These are phyloP conservation scores for Bombus pyrosoma DNA, from an alignment of 1,140 invertebrate genomes.

Conservation along the genomic window DNA sequence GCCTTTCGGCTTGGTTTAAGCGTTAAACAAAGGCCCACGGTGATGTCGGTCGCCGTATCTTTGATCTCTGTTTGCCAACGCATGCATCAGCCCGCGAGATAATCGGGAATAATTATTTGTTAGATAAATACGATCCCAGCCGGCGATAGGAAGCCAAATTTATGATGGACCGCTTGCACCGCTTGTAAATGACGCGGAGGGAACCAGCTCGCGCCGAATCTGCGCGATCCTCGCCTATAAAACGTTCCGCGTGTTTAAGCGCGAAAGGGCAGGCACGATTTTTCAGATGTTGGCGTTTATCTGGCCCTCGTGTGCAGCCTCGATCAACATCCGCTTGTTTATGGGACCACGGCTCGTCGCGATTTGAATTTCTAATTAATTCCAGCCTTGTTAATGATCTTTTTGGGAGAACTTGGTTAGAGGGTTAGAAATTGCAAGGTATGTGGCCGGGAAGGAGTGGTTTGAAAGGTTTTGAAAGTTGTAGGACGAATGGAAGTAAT, in stretches of 20 bases:
- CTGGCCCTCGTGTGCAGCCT: neutral
- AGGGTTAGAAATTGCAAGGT: neutral
- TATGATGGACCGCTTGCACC: constrained; percentile 71
- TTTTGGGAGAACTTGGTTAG: neutral
- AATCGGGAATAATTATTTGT: constrained; percentile 80
- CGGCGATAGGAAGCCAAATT: constrained; percentile 73
- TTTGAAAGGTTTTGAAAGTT: too few relatives aligned
- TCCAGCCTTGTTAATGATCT: constrained; percentile 35
- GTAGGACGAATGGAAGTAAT: too few relatives aligned
- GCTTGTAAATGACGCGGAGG: constrained; percentile 63
- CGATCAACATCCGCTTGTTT: constrained; percentile 17
- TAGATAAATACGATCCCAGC: constrained; percentile 78
- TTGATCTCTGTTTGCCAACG: constrained; percentile 76
- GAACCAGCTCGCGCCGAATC: constrained; percentile 33
- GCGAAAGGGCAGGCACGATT: neutral
- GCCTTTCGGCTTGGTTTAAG: constrained; percentile 71
- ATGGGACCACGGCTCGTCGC: constrained; percentile 1
- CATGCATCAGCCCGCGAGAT: constrained; percentile 74
- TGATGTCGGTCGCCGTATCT: constrained; percentile 74
- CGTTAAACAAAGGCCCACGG: constrained; percentile 77
- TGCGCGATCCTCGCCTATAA: constrained; percentile 4
- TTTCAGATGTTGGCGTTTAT: constrained; percentile 1
- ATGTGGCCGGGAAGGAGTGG: neutral
- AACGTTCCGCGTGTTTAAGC: neutral
- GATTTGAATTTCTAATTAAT: constrained; percentile 52